phyloP scores from a whole-genome alignment of 2,888 invertebrate species.

The Lepidocyrtinus sp. region DNA sequence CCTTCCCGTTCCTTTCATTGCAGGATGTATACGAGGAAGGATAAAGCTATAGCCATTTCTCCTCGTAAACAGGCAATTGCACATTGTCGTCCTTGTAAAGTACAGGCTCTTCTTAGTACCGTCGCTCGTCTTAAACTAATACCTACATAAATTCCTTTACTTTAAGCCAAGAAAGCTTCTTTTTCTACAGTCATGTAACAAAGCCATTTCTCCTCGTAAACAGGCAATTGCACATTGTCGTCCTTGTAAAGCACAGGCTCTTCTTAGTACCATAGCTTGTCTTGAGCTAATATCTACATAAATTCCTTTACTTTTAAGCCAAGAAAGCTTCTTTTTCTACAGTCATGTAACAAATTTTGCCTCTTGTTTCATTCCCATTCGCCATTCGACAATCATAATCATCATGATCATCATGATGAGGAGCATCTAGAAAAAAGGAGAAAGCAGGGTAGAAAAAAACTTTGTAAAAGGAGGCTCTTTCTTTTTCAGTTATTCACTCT shows the following conservation, averaged over 20 bases:
- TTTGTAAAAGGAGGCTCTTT: not conserved
- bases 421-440: not conserved
- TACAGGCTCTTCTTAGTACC: not conserved
- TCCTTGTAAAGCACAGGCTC: constrained; percentile 1
- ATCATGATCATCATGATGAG: constrained; percentile 7
- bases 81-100: constrained; percentile 22
- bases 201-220: constrained; percentile 28
- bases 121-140: constrained; percentile 21
- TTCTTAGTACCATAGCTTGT: too few species aligned
- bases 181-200: constrained; percentile 1
- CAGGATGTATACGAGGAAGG: not conserved
- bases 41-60: not conserved
- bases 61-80: constrained; percentile 42
- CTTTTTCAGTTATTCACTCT: constrained; percentile 10
- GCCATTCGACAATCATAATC: not conserved
- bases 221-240: constrained; percentile 37
- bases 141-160: constrained; percentile 36
- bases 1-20: constrained; percentile 29
- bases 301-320: constrained; percentile 26
- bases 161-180: not conserved
- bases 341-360: not conserved
- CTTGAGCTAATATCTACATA: constrained; percentile 30
- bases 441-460: not conserved
- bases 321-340: not conserved
- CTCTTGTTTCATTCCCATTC: not conserved